Base-by-base conservation (phyloP, 2,888 invertebrate genomes). In the Caradrina clavipalpis region DNA sequence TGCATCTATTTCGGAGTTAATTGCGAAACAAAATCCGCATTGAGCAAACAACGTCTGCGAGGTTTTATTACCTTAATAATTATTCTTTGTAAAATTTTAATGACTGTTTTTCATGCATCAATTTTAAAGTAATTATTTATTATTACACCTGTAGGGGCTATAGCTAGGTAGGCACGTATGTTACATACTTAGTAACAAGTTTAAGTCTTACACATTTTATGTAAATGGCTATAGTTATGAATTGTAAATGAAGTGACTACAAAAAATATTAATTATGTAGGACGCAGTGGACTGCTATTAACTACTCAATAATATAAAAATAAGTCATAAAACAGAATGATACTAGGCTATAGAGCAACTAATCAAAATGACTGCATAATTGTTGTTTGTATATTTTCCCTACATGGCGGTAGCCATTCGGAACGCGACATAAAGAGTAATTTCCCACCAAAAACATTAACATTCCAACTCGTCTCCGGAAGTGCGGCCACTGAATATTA, bases 401-500 rank as follows among this genome's bases (percentile, higher is more conserved):
- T 42, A 54, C 2, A 26, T 57, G n/a, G 19, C 6, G 49, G n/a
- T 61, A 45, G 26, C 21, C 51, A 39, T 45, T 61, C 17, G 1
- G 61, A 65, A 67, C n/a, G 21, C 47, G 19, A 42, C 11, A 51
- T 69, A 58, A 72, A 70, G 59, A 74, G 51, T 76, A 57, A 85
- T 87, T 90, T 90, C 89, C 86, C 89, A 90, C 83, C 81, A 66
- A 75, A 63, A 81, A 78, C 83, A 83, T 86, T 86, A 88, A 81
- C 88, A 90, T 91, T 87, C 88, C 84, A 71, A 45, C 78, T 72
- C 85, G 84, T 70, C 85, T 80, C 85, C 91, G 93, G 92, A 93
- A 92, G 84, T 71, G 84, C 68, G 81, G 39, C 62, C 75, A 61
- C 80, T 76, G 93, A 88, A 93, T 93, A 88, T 86, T 82, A 89